These are phyloP conservation scores for Ariolimax columbianus DNA, from an alignment of 2,888 invertebrate genomes.

Conservation along the genomic window DNA sequence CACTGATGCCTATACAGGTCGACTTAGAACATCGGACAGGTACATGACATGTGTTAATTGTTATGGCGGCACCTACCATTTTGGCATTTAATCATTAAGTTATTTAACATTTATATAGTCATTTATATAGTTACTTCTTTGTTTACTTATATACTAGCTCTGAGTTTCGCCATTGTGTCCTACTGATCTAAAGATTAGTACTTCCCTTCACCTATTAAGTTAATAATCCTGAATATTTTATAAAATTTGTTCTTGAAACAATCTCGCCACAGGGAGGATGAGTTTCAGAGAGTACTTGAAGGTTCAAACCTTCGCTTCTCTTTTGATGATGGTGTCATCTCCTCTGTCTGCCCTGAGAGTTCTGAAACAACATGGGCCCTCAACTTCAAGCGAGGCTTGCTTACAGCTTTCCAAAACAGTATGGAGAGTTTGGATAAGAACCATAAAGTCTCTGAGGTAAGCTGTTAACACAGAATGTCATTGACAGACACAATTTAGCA, in stretches of 20 bases:
- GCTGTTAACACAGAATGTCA: neutral
- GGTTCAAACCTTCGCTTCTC: slow-evolving; percentile 84
- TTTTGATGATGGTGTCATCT: slow-evolving; percentile 87
- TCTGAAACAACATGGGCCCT: slow-evolving; percentile 90
- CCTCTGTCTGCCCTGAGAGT: slow-evolving; percentile 87
- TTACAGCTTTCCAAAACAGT: slow-evolving; percentile 92
- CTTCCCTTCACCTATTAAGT: no score
- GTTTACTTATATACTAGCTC: no score
- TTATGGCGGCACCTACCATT: no score
- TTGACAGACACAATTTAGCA: no score
- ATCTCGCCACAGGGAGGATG: slow-evolving; percentile 41
- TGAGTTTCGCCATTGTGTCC: no score
- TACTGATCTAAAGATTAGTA: no score
- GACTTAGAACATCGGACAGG: slow-evolving; percentile 79
- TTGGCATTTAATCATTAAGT: no score
- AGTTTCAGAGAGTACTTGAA: slow-evolving; percentile 27
- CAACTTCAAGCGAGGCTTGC: slow-evolving; percentile 93
- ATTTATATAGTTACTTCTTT: no score
- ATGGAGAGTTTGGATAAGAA: slow-evolving; percentile 81
- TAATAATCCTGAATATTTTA: no score
- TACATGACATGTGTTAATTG: no score
- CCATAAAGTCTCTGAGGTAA: slow-evolving; percentile 39
- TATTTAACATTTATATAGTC: no score
- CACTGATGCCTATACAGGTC: slow-evolving; percentile 84
- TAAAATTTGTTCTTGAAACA: no score